Evolutionary conservation across 92 coral and sea anemone species (phyloP).

Genomic region (Chrysogorgia sp.): DNA sequence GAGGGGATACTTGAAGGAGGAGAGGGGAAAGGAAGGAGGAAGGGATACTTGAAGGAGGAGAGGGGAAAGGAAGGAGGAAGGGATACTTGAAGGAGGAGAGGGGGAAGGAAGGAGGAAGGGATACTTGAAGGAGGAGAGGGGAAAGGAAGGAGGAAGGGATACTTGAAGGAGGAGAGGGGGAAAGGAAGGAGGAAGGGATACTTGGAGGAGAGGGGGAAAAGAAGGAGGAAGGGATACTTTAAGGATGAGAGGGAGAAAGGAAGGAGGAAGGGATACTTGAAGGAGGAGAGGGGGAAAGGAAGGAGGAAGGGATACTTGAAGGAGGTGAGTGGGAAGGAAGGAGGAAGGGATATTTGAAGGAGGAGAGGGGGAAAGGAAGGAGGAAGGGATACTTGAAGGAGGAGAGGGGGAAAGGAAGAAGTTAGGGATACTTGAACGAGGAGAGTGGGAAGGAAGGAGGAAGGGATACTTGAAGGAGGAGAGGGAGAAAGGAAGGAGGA

Average conservation of each 20-base stretch:
- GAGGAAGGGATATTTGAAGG: not conserved
- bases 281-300: too few relatives aligned
- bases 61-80: not conserved
- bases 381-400: too few relatives aligned
- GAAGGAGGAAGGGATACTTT: conserved; percentile 5
- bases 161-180: conserved; percentile 1
- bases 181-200: not conserved
- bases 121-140: not conserved
- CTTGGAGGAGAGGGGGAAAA: not conserved
- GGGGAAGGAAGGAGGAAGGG: too few relatives aligned
- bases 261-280: not conserved
- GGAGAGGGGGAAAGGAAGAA: too few relatives aligned
- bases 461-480: not conserved
- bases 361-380: too few relatives aligned
- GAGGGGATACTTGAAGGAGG: too few relatives aligned
- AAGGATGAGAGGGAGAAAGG: too few relatives aligned
- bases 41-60: not conserved
- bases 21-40: not conserved
- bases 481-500: conserved; percentile 5
- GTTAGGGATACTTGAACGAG: too few relatives aligned
- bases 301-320: not conserved
- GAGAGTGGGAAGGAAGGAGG: too few relatives aligned
- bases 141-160: too few relatives aligned
- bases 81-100: too few relatives aligned
- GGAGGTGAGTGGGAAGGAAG: not conserved